Conservation (phyloP, 1,140 invertebrate genomes). For the Drosophila bipectinata region DNA sequence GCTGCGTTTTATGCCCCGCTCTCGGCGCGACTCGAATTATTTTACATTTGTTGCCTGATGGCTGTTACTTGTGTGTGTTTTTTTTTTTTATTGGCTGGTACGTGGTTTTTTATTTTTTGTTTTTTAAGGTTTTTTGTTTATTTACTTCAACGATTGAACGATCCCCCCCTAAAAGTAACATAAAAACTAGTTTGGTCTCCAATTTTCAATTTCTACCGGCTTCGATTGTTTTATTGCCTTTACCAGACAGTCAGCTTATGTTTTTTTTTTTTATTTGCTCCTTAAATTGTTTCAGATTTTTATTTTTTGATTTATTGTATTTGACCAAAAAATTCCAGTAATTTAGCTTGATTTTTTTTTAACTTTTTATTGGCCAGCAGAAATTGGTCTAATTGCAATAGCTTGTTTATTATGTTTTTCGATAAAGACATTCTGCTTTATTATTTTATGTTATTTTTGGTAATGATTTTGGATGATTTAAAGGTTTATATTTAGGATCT, state of each 20-base stretch:
- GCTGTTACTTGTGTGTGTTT: conserved; percentile 11
- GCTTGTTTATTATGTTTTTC: conserved; percentile 6
- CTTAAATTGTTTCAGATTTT: conserved; percentile 10
- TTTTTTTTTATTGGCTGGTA: conserved; percentile 11
- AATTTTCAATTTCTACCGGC: conserved; percentile 25
- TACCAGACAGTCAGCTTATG: conserved; percentile 6
- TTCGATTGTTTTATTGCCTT: conserved; percentile 26
- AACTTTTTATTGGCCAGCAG: no score
- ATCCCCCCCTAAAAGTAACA: conserved; percentile 19
- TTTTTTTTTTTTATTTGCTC: conserved; percentile 17
- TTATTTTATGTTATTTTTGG: neutral
- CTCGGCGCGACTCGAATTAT: conserved; percentile 51
- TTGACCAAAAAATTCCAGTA: conserved; percentile 11
- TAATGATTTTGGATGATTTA: neutral
- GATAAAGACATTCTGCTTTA: neutral
- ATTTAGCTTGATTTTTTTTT: neutral
- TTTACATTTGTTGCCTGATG: conserved; percentile 47
- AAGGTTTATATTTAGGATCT: neutral
- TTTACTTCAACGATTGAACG: conserved; percentile 30
- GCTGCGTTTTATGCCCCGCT: conserved; percentile 60
- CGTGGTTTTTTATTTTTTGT: conserved; percentile 3
- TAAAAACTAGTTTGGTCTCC: conserved; percentile 5
- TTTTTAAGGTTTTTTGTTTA: conserved; percentile 37
- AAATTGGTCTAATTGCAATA: conserved; percentile 25
- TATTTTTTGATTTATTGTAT: conserved; percentile 10